Conservation (phyloP, 2,113 vertebrate genomes). For the Chloropsis hardwickii region DNA sequence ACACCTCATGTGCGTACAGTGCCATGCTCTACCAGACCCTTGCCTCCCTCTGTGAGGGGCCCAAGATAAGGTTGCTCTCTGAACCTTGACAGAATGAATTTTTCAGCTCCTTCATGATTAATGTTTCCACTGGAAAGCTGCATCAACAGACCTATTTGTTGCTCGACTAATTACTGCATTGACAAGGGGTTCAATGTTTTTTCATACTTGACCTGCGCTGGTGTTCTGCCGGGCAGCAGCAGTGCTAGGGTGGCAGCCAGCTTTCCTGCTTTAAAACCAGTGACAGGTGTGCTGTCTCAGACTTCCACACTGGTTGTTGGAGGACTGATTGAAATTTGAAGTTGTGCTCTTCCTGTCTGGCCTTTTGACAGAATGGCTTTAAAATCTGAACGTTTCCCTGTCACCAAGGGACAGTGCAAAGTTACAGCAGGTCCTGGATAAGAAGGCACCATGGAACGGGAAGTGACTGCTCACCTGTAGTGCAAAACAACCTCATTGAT, state of each 20-base stretch:
- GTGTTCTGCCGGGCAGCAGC: background rate
- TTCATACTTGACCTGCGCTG: background rate
- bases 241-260: background rate
- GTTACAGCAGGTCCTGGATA: background rate
- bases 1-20: background rate
- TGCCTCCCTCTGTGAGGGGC: background rate
- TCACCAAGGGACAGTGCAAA: background rate
- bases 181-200: background rate
- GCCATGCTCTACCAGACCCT: background rate
- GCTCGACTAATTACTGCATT: background rate
- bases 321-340: constrained; percentile 1
- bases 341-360: background rate
- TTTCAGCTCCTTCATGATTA: background rate
- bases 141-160: background rate
- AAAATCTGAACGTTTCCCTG: background rate
- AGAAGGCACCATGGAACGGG: background rate
- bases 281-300: background rate
- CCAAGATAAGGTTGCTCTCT: background rate
- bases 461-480: background rate
- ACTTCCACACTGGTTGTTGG: background rate
- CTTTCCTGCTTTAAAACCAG: background rate
- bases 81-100: background rate
- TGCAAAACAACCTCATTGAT: constrained; percentile 47
- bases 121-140: background rate
- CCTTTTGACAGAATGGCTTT: background rate